Evolutionary conservation across 2,113 vertebrate species (phyloP).

Genomic region (Myiopsitta monachus): DNA sequence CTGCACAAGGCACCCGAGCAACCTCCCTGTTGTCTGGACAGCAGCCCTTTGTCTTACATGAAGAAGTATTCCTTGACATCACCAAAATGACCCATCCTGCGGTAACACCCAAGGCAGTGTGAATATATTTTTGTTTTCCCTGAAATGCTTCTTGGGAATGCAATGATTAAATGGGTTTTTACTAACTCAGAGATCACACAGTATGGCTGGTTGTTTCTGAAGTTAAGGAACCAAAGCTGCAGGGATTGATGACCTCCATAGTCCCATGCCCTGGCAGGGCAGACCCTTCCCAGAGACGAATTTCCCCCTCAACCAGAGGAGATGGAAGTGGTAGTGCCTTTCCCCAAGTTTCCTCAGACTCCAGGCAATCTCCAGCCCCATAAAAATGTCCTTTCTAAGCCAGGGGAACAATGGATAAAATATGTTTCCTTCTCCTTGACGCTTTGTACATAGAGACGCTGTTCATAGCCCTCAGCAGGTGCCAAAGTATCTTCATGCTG

Average conservation of each 20-base stretch:
- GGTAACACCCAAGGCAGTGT: background rate
- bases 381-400: background rate
- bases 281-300: background rate
- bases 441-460: background rate
- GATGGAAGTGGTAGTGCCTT: background rate
- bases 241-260: fast-evolving
- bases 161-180: background rate
- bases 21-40: background rate
- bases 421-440: background rate
- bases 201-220: background rate
- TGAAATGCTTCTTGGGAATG: background rate
- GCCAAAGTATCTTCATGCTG: background rate
- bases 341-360: background rate
- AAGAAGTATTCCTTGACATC: background rate
- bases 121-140: background rate
- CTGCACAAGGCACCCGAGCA: background rate
- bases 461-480: background rate
- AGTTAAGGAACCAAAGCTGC: background rate
- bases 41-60: background rate
- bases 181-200: background rate
- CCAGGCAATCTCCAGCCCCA: background rate
- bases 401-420: background rate
- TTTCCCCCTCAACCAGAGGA: fast-evolving
- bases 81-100: background rate
- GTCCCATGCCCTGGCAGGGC: background rate